Conservation (phyloP, 2,888 invertebrate species). For the Hanleya hanleyi region DNA sequence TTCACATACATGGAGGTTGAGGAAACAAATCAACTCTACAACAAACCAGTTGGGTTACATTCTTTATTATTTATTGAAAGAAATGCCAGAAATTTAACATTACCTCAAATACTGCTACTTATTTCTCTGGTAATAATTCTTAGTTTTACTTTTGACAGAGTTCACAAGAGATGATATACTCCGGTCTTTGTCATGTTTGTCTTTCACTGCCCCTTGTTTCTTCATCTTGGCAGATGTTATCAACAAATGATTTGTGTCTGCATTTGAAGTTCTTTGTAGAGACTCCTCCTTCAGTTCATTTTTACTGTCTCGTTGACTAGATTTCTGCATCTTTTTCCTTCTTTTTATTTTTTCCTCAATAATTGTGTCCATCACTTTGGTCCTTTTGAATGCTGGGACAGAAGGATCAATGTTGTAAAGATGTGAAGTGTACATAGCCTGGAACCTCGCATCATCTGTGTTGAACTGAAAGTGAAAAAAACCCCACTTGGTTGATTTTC, state of each 20-base stretch:
- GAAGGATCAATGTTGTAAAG: slow-evolving; percentile 94
- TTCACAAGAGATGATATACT: slow-evolving; percentile 82
- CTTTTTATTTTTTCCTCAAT: slow-evolving; percentile 88
- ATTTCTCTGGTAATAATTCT: slow-evolving; percentile 45
- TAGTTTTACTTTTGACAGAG: slow-evolving; percentile 78
- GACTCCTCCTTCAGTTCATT: neutral
- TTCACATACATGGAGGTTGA: no score
- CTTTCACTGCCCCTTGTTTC: slow-evolving; percentile 71
- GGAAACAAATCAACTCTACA: no score
- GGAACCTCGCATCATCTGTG: slow-evolving; percentile 87
- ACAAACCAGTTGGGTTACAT: no score
- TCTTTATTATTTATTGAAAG: no score
- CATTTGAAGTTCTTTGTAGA: slow-evolving; percentile 13
- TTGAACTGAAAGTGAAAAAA: slow-evolving; percentile 77
- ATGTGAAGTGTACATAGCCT: slow-evolving; percentile 88
- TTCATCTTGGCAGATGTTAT: no score
- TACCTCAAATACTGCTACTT: neutral
- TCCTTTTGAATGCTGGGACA: slow-evolving; percentile 91
- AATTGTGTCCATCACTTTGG: slow-evolving; percentile 87
- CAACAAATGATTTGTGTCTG: neutral
- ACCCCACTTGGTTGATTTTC: neutral
- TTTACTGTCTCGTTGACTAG: no score
- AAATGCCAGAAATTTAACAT: no score
- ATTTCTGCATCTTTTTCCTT: slow-evolving; percentile 26
- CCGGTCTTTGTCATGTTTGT: slow-evolving; percentile 57